Evolutionary conservation across 1,140 invertebrate genomes (phyloP).

Genomic region (Habropoda laboriosa): DNA sequence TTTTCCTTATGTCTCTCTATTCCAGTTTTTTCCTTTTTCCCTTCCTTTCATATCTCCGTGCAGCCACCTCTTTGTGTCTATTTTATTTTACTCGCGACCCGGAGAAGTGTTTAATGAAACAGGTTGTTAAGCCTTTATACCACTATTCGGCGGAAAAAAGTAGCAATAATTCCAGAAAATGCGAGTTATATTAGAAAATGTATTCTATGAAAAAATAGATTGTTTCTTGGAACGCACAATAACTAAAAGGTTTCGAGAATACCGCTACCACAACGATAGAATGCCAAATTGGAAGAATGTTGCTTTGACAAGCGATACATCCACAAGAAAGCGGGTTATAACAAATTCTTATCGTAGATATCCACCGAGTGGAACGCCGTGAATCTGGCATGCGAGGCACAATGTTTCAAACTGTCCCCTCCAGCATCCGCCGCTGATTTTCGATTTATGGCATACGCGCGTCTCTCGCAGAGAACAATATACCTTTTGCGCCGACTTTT

Average conservation of each 20-base stretch:
- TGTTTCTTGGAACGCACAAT: too few relatives aligned
- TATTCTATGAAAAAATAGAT: too few relatives aligned
- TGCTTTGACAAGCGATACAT: too few relatives aligned
- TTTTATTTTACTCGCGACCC: neutral
- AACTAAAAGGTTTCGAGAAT: too few relatives aligned
- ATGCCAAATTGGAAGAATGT: too few relatives aligned
- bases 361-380: constrained; percentile 21
- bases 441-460: constrained; percentile 52
- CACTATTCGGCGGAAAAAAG: too few relatives aligned
- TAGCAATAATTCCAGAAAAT: too few relatives aligned
- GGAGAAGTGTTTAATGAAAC: neutral
- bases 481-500: constrained; percentile 17
- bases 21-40: neutral
- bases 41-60: neutral
- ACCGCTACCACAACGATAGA: too few relatives aligned
- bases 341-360: constrained; percentile 23
- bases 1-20: neutral
- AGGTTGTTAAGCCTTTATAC: too few relatives aligned
- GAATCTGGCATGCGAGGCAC: constrained; percentile 32
- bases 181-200: too few relatives aligned
- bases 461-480: constrained; percentile 53
- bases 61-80: too few relatives aligned
- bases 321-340: constrained; percentile 1
- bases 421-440: constrained; percentile 47
- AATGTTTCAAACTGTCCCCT: constrained; percentile 42